phyloP scores from a whole-genome alignment of 2,113 vertebrate species.

The Amphiprion ocellaris region DNA sequence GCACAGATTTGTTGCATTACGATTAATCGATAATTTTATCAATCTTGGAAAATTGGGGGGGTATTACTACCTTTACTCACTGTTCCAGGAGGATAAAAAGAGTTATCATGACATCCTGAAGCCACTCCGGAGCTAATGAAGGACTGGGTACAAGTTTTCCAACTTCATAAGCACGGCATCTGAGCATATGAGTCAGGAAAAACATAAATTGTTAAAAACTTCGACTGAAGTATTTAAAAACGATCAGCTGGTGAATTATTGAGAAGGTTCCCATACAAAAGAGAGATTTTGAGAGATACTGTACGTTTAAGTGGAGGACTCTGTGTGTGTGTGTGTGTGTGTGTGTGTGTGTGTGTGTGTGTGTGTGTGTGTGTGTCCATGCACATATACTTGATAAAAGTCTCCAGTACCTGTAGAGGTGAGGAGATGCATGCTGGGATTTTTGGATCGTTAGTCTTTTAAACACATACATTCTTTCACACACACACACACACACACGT shows the following conservation, averaged over 20 bases:
- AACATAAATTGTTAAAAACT: slow-evolving; percentile 31
- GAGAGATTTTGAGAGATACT: slow-evolving; percentile 4
- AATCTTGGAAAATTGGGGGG: no score
- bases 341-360: not conserved
- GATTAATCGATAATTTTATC: no score
- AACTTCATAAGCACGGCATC: slow-evolving; percentile 13
- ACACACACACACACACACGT: not conserved
- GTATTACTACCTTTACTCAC: no score
- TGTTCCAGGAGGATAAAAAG: no score
- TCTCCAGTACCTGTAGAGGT: slow-evolving; percentile 20
- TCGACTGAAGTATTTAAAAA: slow-evolving; percentile 13
- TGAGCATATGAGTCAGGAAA: slow-evolving; percentile 4
- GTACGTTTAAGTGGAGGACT: not conserved
- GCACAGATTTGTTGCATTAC: no score
- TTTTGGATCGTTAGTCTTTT: slow-evolving; percentile 5
- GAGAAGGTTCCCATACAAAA: slow-evolving; percentile 10
- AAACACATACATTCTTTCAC: slow-evolving; percentile 14
- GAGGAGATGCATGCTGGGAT: not conserved
- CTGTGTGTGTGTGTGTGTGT: not conserved
- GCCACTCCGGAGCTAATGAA: not conserved
- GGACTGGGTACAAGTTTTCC: not conserved
- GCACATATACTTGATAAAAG: not conserved
- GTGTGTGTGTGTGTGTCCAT: not conserved
- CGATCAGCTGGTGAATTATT: slow-evolving; percentile 36
- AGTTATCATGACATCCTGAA: not conserved